phyloP scores from a whole-genome alignment of 2,888 invertebrate genomes.

The Chrysolina americana region DNA sequence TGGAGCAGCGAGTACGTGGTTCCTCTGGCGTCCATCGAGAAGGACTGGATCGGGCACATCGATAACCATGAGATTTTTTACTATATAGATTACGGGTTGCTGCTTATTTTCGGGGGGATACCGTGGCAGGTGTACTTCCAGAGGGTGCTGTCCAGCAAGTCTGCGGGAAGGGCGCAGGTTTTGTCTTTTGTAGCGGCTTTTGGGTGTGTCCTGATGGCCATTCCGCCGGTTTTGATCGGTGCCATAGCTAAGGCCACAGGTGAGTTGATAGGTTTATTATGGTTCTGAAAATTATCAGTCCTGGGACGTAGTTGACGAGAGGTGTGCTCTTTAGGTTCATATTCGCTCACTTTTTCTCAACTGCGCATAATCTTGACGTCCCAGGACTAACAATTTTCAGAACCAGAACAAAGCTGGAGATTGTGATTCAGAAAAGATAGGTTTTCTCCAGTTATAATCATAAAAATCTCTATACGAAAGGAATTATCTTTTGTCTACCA shows the following conservation, averaged over 20 bases:
- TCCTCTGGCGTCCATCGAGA: constrained; percentile 85
- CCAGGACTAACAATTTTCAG: no score
- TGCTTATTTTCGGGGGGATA: constrained; percentile 95
- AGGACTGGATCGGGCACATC: constrained; percentile 91
- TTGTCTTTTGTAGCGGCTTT: constrained; percentile 96
- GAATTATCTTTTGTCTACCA: no score
- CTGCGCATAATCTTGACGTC: no score
- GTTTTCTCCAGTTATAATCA: no score
- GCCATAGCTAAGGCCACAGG: constrained; percentile 96
- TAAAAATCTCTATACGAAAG: no score
- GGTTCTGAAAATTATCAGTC: no score
- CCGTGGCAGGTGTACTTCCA: constrained; percentile 99
- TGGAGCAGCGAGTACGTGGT: constrained; percentile 90
- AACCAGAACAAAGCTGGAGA: no score
- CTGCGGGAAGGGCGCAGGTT: constrained; percentile 92
- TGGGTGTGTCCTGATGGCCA: constrained; percentile 97
- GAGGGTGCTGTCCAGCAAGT: constrained; percentile 96
- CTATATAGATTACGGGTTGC: constrained; percentile 90
- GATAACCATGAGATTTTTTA: constrained; percentile 82
- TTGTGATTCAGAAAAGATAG: no score
- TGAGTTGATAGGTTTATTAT: no score
- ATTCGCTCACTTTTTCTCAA: no score
- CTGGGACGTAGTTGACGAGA: no score
- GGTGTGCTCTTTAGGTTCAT: no score
- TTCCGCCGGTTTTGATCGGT: constrained; percentile 96